phyloP scores from a whole-genome alignment of 1,140 invertebrate species.

The Drosophila parabipectinata region DNA sequence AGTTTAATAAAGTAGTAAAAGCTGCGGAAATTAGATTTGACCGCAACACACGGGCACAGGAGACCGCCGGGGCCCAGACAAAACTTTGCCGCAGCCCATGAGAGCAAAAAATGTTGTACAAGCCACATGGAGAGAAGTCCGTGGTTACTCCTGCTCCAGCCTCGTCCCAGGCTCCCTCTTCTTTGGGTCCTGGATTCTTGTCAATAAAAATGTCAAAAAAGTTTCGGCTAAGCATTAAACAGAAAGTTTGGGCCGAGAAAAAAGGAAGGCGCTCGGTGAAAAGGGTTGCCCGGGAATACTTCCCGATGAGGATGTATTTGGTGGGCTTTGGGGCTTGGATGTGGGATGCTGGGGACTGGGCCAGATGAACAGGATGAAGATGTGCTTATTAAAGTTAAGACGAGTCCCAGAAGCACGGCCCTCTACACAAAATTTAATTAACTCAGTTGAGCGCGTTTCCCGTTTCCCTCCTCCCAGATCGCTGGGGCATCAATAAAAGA shows the following conservation, averaged over 20 bases:
- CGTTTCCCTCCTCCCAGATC: constrained; percentile 27
- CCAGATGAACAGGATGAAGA: constrained; percentile 6
- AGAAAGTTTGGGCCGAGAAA: constrained; percentile 42
- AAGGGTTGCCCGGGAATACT: constrained; percentile 60
- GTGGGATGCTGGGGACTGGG: neutral
- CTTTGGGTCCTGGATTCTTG: constrained; percentile 55
- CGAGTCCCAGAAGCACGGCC: constrained; percentile 19
- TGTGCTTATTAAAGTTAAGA: constrained; percentile 49
- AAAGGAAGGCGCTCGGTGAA: constrained; percentile 35
- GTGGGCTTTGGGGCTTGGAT: neutral
- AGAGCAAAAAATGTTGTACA: constrained; percentile 43
- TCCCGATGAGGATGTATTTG: constrained; percentile 1
- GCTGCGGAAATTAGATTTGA: constrained; percentile 83
- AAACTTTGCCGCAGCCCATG: constrained; percentile 50
- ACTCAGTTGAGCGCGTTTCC: constrained; percentile 68
- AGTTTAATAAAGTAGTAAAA: constrained; percentile 83
- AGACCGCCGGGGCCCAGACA: constrained; percentile 48
- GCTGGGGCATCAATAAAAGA: constrained; percentile 77
- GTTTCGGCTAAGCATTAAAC: constrained; percentile 74
- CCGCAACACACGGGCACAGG: constrained; percentile 68
- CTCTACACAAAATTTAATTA: constrained; percentile 74
- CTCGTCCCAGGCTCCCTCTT: neutral
- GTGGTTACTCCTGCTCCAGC: constrained; percentile 33
- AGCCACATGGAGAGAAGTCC: constrained; percentile 31
- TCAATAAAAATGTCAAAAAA: constrained; percentile 82